Evolutionary conservation across 2,797 vertebrate genomes (phyloP).

Genomic region (Chaetodon trifasciatus): DNA sequence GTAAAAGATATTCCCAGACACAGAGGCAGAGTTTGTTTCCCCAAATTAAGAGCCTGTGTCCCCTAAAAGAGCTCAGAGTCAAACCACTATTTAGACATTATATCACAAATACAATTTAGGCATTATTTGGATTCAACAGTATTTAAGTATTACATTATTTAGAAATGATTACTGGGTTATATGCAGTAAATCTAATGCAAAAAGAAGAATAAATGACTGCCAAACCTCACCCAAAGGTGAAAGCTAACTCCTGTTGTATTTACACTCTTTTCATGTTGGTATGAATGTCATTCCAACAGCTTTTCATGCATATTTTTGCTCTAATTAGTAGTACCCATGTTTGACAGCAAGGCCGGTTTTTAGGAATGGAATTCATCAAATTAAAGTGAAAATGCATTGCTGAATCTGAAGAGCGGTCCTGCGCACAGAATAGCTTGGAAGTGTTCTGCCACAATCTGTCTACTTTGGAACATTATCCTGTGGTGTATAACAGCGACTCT

Average conservation of each 20-base stretch:
- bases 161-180: background rate
- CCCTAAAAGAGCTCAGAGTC: background rate
- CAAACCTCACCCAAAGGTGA: background rate
- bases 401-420: background rate
- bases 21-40: background rate
- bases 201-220: background rate
- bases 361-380: background rate
- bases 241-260: background rate
- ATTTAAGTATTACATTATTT: background rate
- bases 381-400: background rate
- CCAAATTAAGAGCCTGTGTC: background rate
- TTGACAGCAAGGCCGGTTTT: background rate
- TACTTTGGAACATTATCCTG: slow-evolving; percentile 16
- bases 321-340: background rate
- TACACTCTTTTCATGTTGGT: background rate
- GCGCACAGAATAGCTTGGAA: slow-evolving; percentile 11
- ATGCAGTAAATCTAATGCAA: background rate
- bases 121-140: background rate
- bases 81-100: background rate
- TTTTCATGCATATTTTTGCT: slow-evolving; percentile 5
- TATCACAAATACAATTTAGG: background rate
- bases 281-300: background rate
- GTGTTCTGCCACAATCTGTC: background rate
- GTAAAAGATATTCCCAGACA: background rate
- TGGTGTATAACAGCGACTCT: slow-evolving; percentile 6